phyloP scores from a whole-genome alignment of 1,140 invertebrate genomes.

The Drosophila pandora region DNA sequence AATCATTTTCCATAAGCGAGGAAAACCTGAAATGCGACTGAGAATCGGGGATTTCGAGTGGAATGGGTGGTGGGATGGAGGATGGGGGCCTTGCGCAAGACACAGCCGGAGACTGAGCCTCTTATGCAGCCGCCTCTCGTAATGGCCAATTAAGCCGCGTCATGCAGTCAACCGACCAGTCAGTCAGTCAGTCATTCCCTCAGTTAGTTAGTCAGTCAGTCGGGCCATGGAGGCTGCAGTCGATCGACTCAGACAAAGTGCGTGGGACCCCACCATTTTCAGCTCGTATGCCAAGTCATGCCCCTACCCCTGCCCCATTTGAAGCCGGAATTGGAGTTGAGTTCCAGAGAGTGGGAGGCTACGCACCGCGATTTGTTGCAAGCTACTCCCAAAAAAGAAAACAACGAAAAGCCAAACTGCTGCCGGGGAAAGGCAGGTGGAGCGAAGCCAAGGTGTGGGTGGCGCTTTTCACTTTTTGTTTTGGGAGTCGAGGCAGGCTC shows the following conservation, averaged over 20 bases:
- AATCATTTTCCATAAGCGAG: conserved; percentile 59
- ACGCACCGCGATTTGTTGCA: conserved; percentile 44
- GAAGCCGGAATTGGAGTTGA: conserved; percentile 22
- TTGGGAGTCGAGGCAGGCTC: conserved; percentile 22
- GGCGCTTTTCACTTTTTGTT: conserved; percentile 18
- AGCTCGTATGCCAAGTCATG: conserved; percentile 65
- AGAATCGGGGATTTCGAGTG: conserved; percentile 38
- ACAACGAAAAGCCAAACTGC: conserved; percentile 14
- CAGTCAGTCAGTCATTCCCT: conserved; percentile 24
- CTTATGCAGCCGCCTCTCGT: conserved; percentile 56
- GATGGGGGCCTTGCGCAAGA: conserved; percentile 54
- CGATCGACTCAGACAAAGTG: conserved; percentile 57
- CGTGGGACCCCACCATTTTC: conserved; percentile 68
- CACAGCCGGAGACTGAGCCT: conserved; percentile 14
- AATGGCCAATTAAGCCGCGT: conserved; percentile 77
- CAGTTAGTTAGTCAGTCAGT: conserved; percentile 28
- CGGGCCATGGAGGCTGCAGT: conserved; percentile 37
- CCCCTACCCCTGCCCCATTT: conserved; percentile 12
- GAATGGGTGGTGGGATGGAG: background rate
- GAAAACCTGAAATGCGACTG: conserved; percentile 55
- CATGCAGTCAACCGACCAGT: conserved; percentile 49
- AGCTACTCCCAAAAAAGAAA: conserved; percentile 21
- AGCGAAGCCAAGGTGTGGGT: conserved; percentile 14
- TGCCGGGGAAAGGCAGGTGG: conserved; percentile 49
- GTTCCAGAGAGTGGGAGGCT: conserved; percentile 48